These are phyloP conservation scores for Sebastes hubbsi DNA, from an alignment of 2,797 vertebrate species.

Conservation along the genomic window DNA sequence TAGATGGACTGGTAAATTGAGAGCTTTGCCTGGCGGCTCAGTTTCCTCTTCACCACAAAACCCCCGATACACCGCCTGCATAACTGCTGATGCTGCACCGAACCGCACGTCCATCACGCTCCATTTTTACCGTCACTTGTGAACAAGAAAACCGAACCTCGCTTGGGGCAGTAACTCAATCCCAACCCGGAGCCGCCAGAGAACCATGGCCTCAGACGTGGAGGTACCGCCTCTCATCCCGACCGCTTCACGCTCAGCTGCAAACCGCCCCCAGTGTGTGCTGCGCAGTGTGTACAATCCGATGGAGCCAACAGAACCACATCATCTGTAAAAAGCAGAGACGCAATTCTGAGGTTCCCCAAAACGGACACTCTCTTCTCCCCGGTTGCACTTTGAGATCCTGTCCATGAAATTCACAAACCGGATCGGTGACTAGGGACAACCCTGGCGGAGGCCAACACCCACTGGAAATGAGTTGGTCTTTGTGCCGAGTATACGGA, in stretches of 20 bases:
- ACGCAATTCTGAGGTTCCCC: background rate
- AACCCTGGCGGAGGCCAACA: background rate
- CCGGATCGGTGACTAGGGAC: background rate
- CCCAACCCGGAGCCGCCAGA: background rate
- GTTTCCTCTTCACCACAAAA: too few relatives aligned
- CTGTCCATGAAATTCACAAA: too few relatives aligned
- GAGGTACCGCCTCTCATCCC: background rate
- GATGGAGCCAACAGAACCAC: background rate
- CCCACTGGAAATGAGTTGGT: too few relatives aligned
- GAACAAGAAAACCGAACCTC: background rate
- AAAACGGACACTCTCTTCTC: fast-evolving
- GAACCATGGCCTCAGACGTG: background rate
- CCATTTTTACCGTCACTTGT: background rate
- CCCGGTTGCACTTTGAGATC: background rate
- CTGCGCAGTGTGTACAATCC: too few relatives aligned
- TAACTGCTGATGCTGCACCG: fast-evolving
- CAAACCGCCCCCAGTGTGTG: background rate
- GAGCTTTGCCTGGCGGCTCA: too few relatives aligned
- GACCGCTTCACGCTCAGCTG: too few relatives aligned
- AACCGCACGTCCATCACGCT: fast-evolving
- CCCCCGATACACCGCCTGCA: too few relatives aligned
- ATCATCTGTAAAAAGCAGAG: background rate
- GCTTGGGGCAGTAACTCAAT: background rate
- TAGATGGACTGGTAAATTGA: too few relatives aligned
- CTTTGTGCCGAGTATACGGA: too few relatives aligned